Base-by-base conservation (phyloP, 2,888 invertebrate species). In the Andrena hattorfiana region DNA sequence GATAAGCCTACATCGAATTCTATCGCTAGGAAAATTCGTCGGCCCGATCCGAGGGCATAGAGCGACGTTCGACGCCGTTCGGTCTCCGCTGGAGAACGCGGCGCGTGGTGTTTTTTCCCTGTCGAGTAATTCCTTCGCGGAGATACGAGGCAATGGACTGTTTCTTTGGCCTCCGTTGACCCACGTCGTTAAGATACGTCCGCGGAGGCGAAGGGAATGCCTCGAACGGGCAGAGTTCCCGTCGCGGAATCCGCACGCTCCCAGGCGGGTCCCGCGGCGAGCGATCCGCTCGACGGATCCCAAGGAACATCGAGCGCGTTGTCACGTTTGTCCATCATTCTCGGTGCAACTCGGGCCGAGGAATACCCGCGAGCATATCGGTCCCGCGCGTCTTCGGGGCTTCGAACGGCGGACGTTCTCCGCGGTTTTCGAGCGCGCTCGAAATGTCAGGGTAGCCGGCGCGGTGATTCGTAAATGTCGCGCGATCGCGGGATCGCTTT, bases 161-260 rank as follows among this genome's bases (percentile, higher is more conserved):
- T 85, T 88, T 85, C 89, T 89, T 85, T 88, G 82, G 60, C 85
- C 89, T 81, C 83, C 83, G 32, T 82, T 82, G 89, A 89, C 82
- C 89, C 77, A 85, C 83, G 89, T 87, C 84, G 86, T 89, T 89
- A 88, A 88, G 89, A 89, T 85, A 87, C 74, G 85, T 71, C 82
- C 74, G 71, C 77, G 76, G 66, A 62, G 78, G 30, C 32, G 59
- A 67, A 28, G 56, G 69, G 42, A 54, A 59, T 26, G 32, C 54
- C 60, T 56, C 42, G 74, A 73, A 23, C 70, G 74, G 23, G 32
- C 60, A 28, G 16, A 32, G 48, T 28, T 62, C 48, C 28, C n/a
- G 63, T 70, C 79, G 73, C 70, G 77, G 78, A 78, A 86, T 84
- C 62, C 64, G 60, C 77, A 62, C 49, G 66, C 26, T 48, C 70